Conservation (phyloP, 1,140 invertebrate species). For the Parasteatoda tepidariorum region DNA sequence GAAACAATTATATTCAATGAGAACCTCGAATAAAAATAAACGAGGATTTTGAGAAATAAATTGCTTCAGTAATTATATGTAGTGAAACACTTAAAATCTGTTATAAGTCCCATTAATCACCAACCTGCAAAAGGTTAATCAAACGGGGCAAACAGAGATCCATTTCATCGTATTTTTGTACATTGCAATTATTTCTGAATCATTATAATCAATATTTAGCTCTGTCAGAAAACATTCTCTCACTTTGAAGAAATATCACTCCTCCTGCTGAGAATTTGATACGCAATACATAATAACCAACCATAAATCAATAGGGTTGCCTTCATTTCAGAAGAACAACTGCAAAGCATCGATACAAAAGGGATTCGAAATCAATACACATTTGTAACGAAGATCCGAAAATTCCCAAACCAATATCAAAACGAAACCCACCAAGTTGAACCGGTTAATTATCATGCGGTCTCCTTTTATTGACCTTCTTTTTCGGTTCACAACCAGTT, state of each 20-base stretch:
- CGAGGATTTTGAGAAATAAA: no score
- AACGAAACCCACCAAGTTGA: slow-evolving; percentile 5
- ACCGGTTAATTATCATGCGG: slow-evolving; percentile 47
- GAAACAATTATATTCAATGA: no score
- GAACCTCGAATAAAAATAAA: no score
- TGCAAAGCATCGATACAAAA: neutral
- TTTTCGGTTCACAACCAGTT: slow-evolving; percentile 48
- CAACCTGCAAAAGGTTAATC: no score
- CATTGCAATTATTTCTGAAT: no score
- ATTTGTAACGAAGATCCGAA: slow-evolving; percentile 45
- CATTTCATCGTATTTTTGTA: no score
- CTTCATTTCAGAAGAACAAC: neutral
- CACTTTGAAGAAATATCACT: neutral
- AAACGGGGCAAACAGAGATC: no score
- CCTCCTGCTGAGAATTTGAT: neutral
- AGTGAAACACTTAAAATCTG: no score
- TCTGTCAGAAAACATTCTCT: neutral
- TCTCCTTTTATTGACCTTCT: slow-evolving; percentile 38
- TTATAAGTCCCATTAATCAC: no score
- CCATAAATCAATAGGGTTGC: neutral
- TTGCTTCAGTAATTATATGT: no score
- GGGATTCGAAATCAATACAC: slow-evolving; percentile 35
- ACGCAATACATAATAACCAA: neutral
- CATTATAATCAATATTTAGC: no score
- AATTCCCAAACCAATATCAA: slow-evolving; percentile 34